Percentiles rank a stretch among this genome's conserved stretches.
Conservation (phyloP, 2,888 invertebrate species). For the Watsonalla binaria region DNA sequence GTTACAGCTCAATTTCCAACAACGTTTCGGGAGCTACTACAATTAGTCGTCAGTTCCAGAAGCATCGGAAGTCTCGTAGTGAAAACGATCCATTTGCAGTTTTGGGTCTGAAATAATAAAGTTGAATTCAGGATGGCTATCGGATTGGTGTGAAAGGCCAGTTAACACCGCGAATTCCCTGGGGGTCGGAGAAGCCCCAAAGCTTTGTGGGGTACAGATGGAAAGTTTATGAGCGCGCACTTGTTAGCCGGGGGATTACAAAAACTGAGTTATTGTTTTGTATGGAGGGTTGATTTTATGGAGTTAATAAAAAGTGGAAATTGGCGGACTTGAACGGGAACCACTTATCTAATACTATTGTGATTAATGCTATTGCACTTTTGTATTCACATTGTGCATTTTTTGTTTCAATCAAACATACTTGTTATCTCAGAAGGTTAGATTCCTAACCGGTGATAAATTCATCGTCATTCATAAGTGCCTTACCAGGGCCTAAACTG, state of each 20-base stretch:
- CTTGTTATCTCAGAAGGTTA: too few species aligned
- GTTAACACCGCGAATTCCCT: constrained; percentile 60
- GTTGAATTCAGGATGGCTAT: constrained; percentile 20
- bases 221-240: constrained; percentile 72
- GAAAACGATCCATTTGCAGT: constrained; percentile 10
- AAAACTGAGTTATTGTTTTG: constrained; percentile 72
- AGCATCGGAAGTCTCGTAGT: constrained; percentile 26
- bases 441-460: too few species aligned
- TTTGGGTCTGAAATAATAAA: constrained; percentile 11
- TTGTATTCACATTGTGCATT: constrained; percentile 21
- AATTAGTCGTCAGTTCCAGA: constrained; percentile 25
- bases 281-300: constrained; percentile 58
- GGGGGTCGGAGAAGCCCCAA: constrained; percentile 56
- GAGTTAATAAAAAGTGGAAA: constrained; percentile 68
- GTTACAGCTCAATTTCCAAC: constrained; percentile 22
- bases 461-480: too few species aligned
- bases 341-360: constrained; percentile 32
- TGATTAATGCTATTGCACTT: constrained; percentile 44
- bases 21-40: constrained; percentile 18
- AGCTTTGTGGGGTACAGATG: constrained; percentile 67
- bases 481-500: too few species aligned
- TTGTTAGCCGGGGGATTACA: constrained; percentile 68
- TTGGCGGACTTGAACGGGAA: constrained; percentile 38
- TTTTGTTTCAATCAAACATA: constrained; percentile 2
- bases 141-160: constrained; percentile 52